Conservation (phyloP, 1,140 invertebrate genomes). For the Eumaeus atala region DNA sequence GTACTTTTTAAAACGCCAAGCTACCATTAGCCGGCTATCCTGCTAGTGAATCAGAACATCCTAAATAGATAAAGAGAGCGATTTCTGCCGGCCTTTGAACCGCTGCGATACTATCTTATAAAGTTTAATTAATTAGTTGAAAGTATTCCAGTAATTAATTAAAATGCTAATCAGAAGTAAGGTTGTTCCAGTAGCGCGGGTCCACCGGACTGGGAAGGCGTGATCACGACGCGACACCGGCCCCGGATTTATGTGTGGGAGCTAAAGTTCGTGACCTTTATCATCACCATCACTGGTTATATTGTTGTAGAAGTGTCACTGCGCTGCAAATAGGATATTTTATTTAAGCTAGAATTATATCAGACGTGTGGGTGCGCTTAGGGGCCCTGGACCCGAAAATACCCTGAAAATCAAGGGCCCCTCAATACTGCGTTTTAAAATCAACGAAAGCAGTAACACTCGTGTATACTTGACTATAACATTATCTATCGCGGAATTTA, state of each 20-base stretch:
- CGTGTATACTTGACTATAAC: too few relatives aligned
- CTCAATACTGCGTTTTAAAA: too few relatives aligned
- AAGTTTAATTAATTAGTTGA: slow-evolving; percentile 15
- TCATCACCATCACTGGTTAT: too few relatives aligned
- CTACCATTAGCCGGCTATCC: background rate
- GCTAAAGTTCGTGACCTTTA: slow-evolving; percentile 14
- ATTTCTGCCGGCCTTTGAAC: slow-evolving; percentile 3
- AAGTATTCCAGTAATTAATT: slow-evolving; percentile 18
- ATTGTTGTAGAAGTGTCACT: too few relatives aligned
- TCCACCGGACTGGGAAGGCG: slow-evolving; percentile 2
- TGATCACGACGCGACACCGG: slow-evolving; percentile 16
- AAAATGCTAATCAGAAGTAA: slow-evolving; percentile 17
- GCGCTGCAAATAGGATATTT: too few relatives aligned
- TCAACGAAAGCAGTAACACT: too few relatives aligned
- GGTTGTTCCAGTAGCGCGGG: slow-evolving; percentile 13
- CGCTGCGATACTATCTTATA: slow-evolving; percentile 10
- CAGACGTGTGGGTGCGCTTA: too few relatives aligned
- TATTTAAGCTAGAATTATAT: too few relatives aligned
- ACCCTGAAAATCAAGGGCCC: too few relatives aligned
- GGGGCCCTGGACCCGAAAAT: too few relatives aligned
- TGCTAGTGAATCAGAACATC: background rate
- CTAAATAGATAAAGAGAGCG: slow-evolving; percentile 2
- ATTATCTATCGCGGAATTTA: too few relatives aligned
- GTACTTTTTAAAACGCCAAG: background rate
- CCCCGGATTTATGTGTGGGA: slow-evolving; percentile 18